Percentiles rank a stretch among this genome's conserved stretches.
Evolutionary conservation across 2,888 invertebrate species (phyloP).

Genomic region (Oxycera nigricornis): DNA sequence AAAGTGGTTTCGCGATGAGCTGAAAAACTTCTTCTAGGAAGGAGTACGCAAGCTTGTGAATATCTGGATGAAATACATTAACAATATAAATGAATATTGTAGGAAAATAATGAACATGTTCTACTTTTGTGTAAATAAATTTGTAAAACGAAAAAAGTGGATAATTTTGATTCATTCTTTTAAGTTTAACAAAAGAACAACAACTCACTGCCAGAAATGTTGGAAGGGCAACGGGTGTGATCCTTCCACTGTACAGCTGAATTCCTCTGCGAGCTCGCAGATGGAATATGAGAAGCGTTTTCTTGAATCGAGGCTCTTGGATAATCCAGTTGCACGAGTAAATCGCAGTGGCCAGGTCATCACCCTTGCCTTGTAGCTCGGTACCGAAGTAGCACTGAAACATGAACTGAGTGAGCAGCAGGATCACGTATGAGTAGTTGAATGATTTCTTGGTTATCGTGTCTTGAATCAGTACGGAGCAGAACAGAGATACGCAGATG

Average conservation of each 20-base stretch:
- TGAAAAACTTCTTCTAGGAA: too few species aligned
- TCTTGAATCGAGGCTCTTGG: conserved; percentile 49
- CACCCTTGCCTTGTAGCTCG: conserved; percentile 47
- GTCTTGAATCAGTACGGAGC: background rate
- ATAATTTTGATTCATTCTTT: too few species aligned
- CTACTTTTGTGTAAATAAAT: too few species aligned
- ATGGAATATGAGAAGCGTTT: conserved; percentile 52
- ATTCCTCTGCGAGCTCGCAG: conserved; percentile 49
- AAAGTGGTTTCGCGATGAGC: too few species aligned
- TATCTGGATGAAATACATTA: too few species aligned
- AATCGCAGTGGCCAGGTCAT: conserved; percentile 49
- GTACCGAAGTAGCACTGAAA: conserved; percentile 51
- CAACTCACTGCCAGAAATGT: conserved; percentile 27
- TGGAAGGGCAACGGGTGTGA: background rate
- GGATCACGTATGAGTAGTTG: conserved; percentile 42
- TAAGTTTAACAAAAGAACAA: too few species aligned
- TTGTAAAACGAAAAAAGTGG: too few species aligned
- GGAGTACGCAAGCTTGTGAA: too few species aligned
- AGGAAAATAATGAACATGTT: too few species aligned
- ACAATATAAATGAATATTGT: too few species aligned
- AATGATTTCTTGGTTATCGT: background rate
- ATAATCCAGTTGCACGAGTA: conserved; percentile 52
- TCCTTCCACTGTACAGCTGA: background rate
- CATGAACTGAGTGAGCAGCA: conserved; percentile 48
- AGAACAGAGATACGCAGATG: background rate